Evolutionary conservation across 2,888 invertebrate species (phyloP), one percentile per base, ranked within the genome.

Genomic region (Polietes domitor): DNA sequence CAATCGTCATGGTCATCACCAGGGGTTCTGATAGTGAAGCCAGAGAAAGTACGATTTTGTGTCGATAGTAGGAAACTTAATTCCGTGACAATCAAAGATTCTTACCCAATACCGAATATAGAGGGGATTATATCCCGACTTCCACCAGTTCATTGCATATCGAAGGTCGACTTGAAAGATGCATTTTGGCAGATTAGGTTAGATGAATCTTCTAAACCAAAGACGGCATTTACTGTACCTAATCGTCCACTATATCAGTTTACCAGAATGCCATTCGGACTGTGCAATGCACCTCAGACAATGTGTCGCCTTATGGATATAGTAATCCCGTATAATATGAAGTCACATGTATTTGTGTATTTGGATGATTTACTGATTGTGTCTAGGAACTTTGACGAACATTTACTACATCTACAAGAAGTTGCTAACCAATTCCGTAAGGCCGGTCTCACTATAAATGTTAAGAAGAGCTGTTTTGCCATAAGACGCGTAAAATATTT

Each of bases 391-490:
- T 41, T n/a, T 24, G 24, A 77, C 5, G 55, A 58, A 2, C 68
- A 43, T 58, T n/a, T n/a, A n/a, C 26, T 15, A 43, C 68, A 53
- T 41, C 12, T 43, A 6, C 15, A 41, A 15, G 12, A 21, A 19
- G 19, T 68, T 10, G 41, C 65, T 53, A 0, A 21, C 28, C 50
- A 65, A 65, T 65, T 47, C 47, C 63, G 63, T 12, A 75, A 63
- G 19, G 63, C 65, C n/a, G 41, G 53, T 1, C 26, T 68, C 2
- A 76, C 65, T 0, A 53, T 76, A 1, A 68, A 75, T 7, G 32
- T 53, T 2, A 53, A 55, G 26, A 76, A 68, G 10, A 65, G 53
- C 24, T 19, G n/a, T 9, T 76, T 76, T 53, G 65, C 53, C 0
- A 21, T 76, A n/a, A 65, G 41, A 0, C 32, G 19, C 3, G 32